Base-by-base conservation (phyloP, 1,140 invertebrate species). In the Chionoecetes opilio region DNA sequence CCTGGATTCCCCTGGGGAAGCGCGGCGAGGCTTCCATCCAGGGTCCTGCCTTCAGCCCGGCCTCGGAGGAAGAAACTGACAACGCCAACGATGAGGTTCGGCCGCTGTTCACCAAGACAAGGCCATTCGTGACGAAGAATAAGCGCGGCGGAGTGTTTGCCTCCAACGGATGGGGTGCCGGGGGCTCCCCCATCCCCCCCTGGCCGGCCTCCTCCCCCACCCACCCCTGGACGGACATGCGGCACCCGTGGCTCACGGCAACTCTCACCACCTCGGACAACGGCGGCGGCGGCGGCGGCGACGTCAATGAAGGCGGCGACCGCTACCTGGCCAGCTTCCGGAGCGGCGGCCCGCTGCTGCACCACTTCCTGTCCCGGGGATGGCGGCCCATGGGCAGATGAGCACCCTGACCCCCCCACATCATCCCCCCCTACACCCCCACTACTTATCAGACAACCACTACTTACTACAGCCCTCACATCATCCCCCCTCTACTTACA, bases 1-100 rank as follows among this genome's bases (percentile, higher is more conserved):
- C 91, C 21, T 95, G 94, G 94, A 92, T 86, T 84, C 94, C 94
- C 34, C 75, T 95, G 9, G 94, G 94, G 8, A 95, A 95, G 86
- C 91, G 94, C 34, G 37, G 63, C 11, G 84, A 29, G 75, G 82
- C 29, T 9, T 32, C 84, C 34, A 34, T 53, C n/a, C 32, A 32
- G 41, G 29, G 46, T 26, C 29, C 11, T n/a, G 26, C 31, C 29
- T 17, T 11, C 0, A 34, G 32, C 14, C 37, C 37, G 26, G 29
- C 31, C 34, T 37, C 3, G 34, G 38, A 63, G 63, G 75, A 82
- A 17, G n/a, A 2, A 93, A 41, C 35, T 53, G n/a, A 46, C 26
- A 8, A 26, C 11, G 37, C 21, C 14, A n/a, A 31, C 21, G 91
- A 92, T 14, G 21, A 82, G 37, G 9, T 26, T 0, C 75, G 37